phyloP scores from a whole-genome alignment of 2,113 vertebrate species.

The Circaetus gallicus region DNA sequence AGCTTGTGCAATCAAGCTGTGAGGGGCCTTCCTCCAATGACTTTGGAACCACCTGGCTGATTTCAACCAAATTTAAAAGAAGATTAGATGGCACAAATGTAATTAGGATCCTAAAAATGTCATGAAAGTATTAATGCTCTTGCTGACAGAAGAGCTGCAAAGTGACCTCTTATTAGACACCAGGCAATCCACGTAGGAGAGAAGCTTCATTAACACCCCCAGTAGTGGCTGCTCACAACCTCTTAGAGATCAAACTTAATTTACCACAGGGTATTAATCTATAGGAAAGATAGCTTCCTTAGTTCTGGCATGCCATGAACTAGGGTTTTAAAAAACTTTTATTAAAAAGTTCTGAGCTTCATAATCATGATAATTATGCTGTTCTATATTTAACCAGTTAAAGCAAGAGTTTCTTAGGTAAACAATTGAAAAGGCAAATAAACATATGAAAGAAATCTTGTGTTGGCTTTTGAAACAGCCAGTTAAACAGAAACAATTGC shows the following conservation, averaged over 20 bases:
- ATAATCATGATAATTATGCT: background rate
- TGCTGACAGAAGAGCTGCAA: background rate
- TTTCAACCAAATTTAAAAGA: background rate
- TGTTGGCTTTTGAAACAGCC: background rate
- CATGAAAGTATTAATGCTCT: background rate
- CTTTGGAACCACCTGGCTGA: background rate
- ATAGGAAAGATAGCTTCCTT: background rate
- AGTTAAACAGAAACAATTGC: background rate
- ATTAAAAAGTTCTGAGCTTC: background rate
- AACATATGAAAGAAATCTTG: background rate
- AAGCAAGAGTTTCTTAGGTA: background rate
- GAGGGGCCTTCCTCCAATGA: background rate
- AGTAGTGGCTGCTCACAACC: background rate
- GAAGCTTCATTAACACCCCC: background rate
- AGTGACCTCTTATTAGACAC: background rate
- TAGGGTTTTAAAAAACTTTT: background rate
- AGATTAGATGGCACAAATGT: background rate
- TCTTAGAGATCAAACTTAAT: background rate
- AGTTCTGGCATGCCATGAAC: background rate
- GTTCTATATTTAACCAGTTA: background rate
- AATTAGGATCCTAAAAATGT: background rate
- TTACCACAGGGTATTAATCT: background rate
- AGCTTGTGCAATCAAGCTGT: background rate
- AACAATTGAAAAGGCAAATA: background rate
- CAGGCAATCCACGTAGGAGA: background rate